Evolutionary conservation across 2,797 vertebrate genomes (phyloP), one percentile per base, ranked within the genome.

Genomic region (Cephalopachus bancanus): DNA sequence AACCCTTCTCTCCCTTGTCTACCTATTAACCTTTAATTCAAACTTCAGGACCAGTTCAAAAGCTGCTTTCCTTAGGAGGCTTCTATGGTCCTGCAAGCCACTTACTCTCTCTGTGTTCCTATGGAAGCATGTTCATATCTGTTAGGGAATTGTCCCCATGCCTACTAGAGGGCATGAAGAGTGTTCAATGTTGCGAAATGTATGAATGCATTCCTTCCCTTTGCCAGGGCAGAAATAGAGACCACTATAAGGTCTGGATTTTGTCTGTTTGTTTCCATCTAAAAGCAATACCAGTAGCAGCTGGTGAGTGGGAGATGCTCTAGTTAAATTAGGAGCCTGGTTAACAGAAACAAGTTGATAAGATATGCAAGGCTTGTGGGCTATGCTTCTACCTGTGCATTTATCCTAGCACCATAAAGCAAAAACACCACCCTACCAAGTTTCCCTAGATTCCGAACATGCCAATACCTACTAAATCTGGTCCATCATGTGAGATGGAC

Each of bases 211-310:
- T 44, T n/a, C 44, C 65, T 89, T 30, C 62, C 62, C 75, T 44
- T 53, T 89, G 59, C 71, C 53, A 80, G 67, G 53, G 28, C 81
- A 91, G 69, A 78, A 65, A 76, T 4, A 84, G 22, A 64, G 57
- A 44, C 71, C 59, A 83, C 91, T 65, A 37, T 60, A 74, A 87
- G 65, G 62, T 55, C 71, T 79, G 20, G 33, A 14, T 26, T 64
- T 89, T 85, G 44, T 91, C 28, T 28, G 6, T 60, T 10, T 90
- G 78, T 76, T 84, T 88, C 80, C 20, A 62, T 67, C 55, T 55
- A 87, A 91, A 94, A 90, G 76, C 75, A 91, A 80, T 11, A 37
- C 55, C 78, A 89, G 53, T 0, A 83, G 86, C 64, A 93, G 57
- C 75, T 91, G 86, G 93, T 10, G n/a, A 96, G 51, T n/a, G 14